phyloP scores from a whole-genome alignment of 1,140 invertebrate species.

The Leptinotarsa undecemlineata region DNA sequence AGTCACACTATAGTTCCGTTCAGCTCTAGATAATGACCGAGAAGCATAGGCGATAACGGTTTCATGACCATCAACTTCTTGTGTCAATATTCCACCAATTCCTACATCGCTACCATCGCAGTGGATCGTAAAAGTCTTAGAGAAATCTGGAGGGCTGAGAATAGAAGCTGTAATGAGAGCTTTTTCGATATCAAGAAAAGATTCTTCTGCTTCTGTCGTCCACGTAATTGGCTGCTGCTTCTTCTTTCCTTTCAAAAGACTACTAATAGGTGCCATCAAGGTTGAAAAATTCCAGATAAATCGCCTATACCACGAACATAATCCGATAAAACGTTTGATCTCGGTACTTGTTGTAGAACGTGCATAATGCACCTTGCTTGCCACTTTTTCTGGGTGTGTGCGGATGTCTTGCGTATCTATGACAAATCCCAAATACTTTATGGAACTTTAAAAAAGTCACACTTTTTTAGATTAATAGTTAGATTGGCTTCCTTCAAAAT shows the following conservation, averaged over 20 bases:
- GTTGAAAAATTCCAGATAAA: slow-evolving; percentile 23
- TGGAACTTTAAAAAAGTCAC: slow-evolving; percentile 8
- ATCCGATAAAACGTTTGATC: slow-evolving; percentile 23
- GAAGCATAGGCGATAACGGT: background rate
- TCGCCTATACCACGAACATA: slow-evolving; percentile 28
- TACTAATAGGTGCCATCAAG: slow-evolving; percentile 31
- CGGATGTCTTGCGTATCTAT: slow-evolving; percentile 3
- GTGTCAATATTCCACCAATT: slow-evolving; percentile 38
- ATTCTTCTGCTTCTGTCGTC: slow-evolving; percentile 9
- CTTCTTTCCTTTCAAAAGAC: slow-evolving; percentile 40
- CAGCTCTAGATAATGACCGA: too few relatives aligned
- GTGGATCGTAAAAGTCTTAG: slow-evolving; percentile 22
- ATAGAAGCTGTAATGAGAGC: slow-evolving; percentile 17
- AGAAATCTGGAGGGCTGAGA: slow-evolving; percentile 28
- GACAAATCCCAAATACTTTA: slow-evolving; percentile 26
- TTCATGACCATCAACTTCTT: slow-evolving; percentile 35
- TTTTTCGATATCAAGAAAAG: slow-evolving; percentile 3
- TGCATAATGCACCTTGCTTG: slow-evolving; percentile 50
- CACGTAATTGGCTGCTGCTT: slow-evolving; percentile 2
- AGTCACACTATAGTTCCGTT: too few relatives aligned
- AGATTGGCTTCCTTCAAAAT: slow-evolving; percentile 15
- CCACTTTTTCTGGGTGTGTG: slow-evolving; percentile 19
- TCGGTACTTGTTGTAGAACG: slow-evolving; percentile 39
- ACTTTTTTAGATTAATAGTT: slow-evolving; percentile 14
- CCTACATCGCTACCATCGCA: slow-evolving; percentile 40